Conservation (phyloP, 2,113 vertebrate species). For the Callospermophilus lateralis region DNA sequence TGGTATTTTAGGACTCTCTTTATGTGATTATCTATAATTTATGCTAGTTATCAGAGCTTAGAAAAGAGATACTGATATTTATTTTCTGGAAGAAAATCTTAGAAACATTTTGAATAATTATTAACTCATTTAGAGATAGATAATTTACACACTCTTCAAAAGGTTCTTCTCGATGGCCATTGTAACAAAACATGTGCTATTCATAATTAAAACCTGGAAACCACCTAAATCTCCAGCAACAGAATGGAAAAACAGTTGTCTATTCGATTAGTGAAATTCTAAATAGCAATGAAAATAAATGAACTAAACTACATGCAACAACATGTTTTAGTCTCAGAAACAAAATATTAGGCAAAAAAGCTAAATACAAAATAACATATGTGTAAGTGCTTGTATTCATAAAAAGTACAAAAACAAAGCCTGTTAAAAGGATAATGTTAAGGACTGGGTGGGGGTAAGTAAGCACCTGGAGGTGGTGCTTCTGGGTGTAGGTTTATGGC, state of each 20-base stretch:
- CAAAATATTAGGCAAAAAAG: background rate
- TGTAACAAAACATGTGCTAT: background rate
- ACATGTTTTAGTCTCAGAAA: conserved; percentile 43
- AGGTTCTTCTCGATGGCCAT: conserved; percentile 35
- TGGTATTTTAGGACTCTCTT: background rate
- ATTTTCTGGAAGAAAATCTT: conserved; percentile 42
- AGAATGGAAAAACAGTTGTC: background rate
- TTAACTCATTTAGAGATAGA: background rate
- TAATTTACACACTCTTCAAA: conserved; percentile 31
- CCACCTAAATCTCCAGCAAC: conserved; percentile 28
- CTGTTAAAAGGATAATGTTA: background rate
- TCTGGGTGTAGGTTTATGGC: background rate
- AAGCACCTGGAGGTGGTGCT: background rate
- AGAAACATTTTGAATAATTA: conserved; percentile 17
- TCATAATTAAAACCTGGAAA: conserved; percentile 57
- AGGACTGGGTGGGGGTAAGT: background rate
- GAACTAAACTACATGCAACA: conserved; percentile 35
- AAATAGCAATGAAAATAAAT: conserved; percentile 17
- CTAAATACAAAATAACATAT: background rate
- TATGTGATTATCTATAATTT: background rate
- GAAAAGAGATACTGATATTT: background rate
- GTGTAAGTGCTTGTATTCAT: background rate
- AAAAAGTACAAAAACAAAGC: conserved; percentile 31
- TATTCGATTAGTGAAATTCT: background rate
- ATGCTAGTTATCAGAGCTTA: background rate